These are phyloP conservation scores for Nomia melanderi DNA, from an alignment of 1,140 invertebrate genomes.

Conservation along the genomic window DNA sequence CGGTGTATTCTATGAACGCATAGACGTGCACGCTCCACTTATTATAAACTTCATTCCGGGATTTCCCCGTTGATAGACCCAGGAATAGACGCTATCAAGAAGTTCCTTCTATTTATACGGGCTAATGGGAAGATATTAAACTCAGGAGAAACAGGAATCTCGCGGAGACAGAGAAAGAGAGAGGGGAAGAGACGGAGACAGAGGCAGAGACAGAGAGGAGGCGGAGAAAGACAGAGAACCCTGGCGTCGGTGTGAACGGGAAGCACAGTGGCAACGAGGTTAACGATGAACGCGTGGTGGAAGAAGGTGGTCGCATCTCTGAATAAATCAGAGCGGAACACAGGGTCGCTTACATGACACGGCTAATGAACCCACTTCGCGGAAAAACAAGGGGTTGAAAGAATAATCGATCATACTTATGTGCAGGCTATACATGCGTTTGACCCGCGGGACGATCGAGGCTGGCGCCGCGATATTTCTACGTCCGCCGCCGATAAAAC, in stretches of 20 bases:
- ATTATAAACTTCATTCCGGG: not conserved
- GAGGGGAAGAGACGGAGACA: too few relatives aligned
- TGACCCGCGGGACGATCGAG: conserved; percentile 29
- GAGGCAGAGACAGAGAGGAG: too few relatives aligned
- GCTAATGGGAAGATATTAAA: conserved; percentile 6
- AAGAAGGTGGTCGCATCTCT: conserved; percentile 27
- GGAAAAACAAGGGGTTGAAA: conserved; percentile 61
- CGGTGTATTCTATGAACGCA: not conserved
- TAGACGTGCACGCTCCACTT: not conserved
- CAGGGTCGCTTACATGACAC: conserved; percentile 33
- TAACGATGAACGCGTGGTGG: conserved; percentile 19
- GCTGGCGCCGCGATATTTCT: conserved; percentile 20
- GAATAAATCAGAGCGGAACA: conserved; percentile 48
- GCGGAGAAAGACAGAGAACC: too few relatives aligned
- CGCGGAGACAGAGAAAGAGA: too few relatives aligned
- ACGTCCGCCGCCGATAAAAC: not conserved
- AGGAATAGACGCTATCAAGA: not conserved
- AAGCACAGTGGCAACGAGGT: not conserved
- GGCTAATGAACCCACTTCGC: conserved; percentile 53
- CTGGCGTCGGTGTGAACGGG: not conserved
- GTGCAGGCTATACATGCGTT: conserved; percentile 23
- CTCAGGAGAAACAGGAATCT: not conserved
- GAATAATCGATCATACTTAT: conserved; percentile 68
- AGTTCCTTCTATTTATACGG: conserved; percentile 6
- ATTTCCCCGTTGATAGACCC: not conserved